A percentile compares a stretch with the other conserved stretches of the same genome.
Evolutionary conservation across 2,113 vertebrate species (phyloP).

Genomic region (Cryptomyrus ogoouensis): DNA sequence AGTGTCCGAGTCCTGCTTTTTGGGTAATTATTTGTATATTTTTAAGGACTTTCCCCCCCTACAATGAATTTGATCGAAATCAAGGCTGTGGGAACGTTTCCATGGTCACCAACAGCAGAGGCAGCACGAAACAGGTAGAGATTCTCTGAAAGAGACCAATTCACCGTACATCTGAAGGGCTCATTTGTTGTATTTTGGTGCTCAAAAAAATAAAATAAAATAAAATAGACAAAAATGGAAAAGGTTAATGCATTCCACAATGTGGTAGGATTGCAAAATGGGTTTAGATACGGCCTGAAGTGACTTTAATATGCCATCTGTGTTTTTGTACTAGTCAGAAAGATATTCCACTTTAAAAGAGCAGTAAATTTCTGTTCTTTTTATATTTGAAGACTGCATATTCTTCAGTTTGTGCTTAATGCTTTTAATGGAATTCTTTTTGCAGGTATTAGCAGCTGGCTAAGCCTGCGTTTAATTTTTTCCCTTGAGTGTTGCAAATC

Average conservation of each 20-base stretch:
- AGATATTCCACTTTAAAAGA: background rate
- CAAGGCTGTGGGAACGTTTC: background rate
- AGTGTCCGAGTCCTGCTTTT: background rate
- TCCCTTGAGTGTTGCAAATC: background rate
- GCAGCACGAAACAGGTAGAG: background rate
- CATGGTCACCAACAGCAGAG: background rate
- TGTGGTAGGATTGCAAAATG: background rate
- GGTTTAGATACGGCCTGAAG: background rate
- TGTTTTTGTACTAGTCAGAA: constrained; percentile 3
- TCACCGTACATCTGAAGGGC: background rate
- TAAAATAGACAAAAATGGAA: background rate
- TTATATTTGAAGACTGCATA: background rate
- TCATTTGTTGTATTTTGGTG: background rate
- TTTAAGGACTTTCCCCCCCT: background rate
- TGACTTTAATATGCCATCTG: constrained; percentile 15
- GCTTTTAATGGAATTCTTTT: constrained; percentile 2
- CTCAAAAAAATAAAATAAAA: background rate
- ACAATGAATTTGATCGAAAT: background rate
- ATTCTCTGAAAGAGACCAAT: background rate
- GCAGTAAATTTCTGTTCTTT: background rate
- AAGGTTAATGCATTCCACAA: constrained; percentile 19
- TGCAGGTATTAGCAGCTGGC: background rate
- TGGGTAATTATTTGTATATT: background rate
- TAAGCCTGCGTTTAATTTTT: background rate
- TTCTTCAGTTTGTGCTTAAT: background rate